These are phyloP conservation scores for Coenonympha glycerion DNA, from an alignment of 2,888 invertebrate species.

Conservation along the genomic window DNA sequence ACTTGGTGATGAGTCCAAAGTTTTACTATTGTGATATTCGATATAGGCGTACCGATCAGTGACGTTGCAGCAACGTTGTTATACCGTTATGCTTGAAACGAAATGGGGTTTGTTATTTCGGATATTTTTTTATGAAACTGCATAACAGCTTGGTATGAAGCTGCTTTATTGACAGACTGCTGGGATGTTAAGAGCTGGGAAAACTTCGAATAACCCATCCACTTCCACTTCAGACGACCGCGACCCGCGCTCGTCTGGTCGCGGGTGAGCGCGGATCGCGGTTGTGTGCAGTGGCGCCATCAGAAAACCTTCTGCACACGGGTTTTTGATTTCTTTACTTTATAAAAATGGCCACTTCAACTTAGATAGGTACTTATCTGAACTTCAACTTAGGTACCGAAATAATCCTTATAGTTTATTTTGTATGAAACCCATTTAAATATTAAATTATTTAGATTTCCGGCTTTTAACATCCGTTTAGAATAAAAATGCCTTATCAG, in stretches of 20 bases:
- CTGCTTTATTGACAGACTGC: slow-evolving; percentile 2
- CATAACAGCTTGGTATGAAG: not conserved
- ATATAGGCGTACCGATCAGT: slow-evolving; percentile 42
- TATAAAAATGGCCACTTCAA: too few relatives aligned
- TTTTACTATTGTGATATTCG: slow-evolving; percentile 67
- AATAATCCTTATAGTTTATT: too few relatives aligned
- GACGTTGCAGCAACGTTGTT: not conserved
- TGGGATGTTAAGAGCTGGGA: slow-evolving; percentile 4
- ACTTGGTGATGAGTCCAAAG: slow-evolving; percentile 45
- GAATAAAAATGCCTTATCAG: not conserved
- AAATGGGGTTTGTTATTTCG: slow-evolving; percentile 12
- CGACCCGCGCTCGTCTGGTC: too few relatives aligned
- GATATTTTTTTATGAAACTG: slow-evolving; percentile 6
- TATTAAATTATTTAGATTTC: not conserved
- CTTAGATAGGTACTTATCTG: too few relatives aligned
- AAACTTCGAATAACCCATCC: too few relatives aligned
- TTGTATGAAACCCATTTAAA: too few relatives aligned
- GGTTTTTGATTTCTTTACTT: too few relatives aligned
- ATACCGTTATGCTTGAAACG: not conserved
- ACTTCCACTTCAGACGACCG: too few relatives aligned
- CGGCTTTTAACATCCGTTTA: slow-evolving; percentile 1
- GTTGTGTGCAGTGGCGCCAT: too few relatives aligned
- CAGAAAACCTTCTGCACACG: too few relatives aligned
- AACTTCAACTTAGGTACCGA: too few relatives aligned
- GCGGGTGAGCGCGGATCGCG: too few relatives aligned